Evolutionary conservation across 2,888 invertebrate genomes (phyloP).

Genomic region (Pemphredon lugubris): DNA sequence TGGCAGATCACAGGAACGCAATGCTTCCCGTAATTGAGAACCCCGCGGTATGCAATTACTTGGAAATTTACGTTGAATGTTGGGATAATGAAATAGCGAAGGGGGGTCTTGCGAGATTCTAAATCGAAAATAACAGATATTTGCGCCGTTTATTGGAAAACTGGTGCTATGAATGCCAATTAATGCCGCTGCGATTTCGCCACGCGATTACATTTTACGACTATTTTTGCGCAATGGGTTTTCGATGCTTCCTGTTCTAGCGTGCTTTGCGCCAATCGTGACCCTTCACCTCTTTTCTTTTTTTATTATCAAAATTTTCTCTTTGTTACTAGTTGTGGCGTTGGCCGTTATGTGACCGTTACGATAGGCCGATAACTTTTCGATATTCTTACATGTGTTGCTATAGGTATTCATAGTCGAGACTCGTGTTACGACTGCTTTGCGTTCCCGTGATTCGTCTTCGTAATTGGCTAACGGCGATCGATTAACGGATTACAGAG

Average conservation of each 20-base stretch:
- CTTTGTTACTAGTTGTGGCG: no score
- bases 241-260: not conserved
- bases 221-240: not conserved
- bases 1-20: not conserved
- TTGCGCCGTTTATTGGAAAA: not conserved
- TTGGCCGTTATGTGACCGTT: no score
- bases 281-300: no score
- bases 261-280: no score
- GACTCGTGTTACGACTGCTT: no score
- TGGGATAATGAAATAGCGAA: not conserved
- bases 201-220: not conserved
- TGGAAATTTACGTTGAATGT: not conserved
- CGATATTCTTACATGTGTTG: no score
- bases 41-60: not conserved
- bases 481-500: no score
- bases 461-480: no score
- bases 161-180: not conserved
- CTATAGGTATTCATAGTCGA: no score
- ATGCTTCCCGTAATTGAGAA: conserved; percentile 4
- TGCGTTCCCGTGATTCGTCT: no score
- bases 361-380: no score
- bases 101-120: not conserved
- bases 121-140: not conserved
- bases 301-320: no score
- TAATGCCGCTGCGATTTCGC: not conserved